phyloP scores from a whole-genome alignment of 1,140 invertebrate species.

The Bombus balteatus region DNA sequence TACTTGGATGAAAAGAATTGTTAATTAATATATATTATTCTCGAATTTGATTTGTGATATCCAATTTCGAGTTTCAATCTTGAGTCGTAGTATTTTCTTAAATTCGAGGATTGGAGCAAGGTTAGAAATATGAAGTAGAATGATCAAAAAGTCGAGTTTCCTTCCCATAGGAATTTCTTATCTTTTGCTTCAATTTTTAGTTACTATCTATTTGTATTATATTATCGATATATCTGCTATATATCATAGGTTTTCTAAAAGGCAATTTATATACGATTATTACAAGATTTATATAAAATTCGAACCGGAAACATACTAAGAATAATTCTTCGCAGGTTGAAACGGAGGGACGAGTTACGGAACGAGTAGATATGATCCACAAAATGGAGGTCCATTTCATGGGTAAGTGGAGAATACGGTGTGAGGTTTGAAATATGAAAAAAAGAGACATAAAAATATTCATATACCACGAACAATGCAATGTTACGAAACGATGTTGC shows the following conservation, averaged over 20 bases:
- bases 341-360: constrained; percentile 72
- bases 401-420: constrained; percentile 74
- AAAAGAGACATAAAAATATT: background rate
- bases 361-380: constrained; percentile 73
- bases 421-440: constrained; percentile 41
- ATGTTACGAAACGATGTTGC: constrained; percentile 12
- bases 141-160: background rate
- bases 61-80: too few relatives aligned
- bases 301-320: background rate
- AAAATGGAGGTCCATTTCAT: constrained; percentile 78
- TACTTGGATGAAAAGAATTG: background rate
- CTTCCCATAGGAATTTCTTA: too few relatives aligned
- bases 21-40: background rate
- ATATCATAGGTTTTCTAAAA: too few relatives aligned
- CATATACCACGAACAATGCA: constrained; percentile 7
- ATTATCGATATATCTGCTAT: background rate
- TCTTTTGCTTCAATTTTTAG: background rate
- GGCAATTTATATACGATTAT: background rate
- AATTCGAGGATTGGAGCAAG: too few relatives aligned
- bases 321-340: constrained; percentile 66
- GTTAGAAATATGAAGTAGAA: background rate
- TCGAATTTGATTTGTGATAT: too few relatives aligned
- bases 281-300: background rate
- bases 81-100: too few relatives aligned
- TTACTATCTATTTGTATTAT: background rate